Evolutionary conservation across 2,888 invertebrate genomes (phyloP).

Genomic region (Megalurothrips usitatus): DNA sequence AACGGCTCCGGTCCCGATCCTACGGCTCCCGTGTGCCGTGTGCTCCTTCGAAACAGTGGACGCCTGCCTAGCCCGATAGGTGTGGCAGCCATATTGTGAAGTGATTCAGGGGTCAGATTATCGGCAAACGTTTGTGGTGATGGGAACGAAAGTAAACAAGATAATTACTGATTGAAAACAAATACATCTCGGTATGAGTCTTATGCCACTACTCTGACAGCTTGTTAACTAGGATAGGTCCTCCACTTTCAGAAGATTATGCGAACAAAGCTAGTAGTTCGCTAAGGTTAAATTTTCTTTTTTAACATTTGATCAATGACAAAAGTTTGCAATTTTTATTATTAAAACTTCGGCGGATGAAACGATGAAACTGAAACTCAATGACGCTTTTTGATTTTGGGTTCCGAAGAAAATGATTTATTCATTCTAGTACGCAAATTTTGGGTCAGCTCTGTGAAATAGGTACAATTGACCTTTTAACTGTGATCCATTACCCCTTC

Average conservation of each 20-base stretch:
- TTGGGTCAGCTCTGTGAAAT: neutral
- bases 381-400: neutral
- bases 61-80: conserved; percentile 36
- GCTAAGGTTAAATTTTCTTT: conserved; percentile 12
- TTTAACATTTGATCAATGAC: neutral
- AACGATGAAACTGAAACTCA: no score
- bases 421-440: neutral
- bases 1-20: no score
- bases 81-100: conserved; percentile 44
- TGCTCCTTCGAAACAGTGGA: neutral
- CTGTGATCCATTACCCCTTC: neutral
- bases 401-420: neutral
- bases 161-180: conserved; percentile 6
- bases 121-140: conserved; percentile 6
- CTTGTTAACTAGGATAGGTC: neutral
- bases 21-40: no score
- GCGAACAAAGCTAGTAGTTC: neutral
- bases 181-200: neutral
- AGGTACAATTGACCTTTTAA: conserved; percentile 23
- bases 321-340: neutral
- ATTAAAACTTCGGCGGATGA: neutral
- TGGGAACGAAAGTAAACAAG: conserved; percentile 23
- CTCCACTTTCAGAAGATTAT: neutral
- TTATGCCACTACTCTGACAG: neutral
- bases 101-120: conserved; percentile 24